Evolutionary conservation across 1,140 invertebrate species (phyloP).

Genomic region (Orussus abietinus): DNA sequence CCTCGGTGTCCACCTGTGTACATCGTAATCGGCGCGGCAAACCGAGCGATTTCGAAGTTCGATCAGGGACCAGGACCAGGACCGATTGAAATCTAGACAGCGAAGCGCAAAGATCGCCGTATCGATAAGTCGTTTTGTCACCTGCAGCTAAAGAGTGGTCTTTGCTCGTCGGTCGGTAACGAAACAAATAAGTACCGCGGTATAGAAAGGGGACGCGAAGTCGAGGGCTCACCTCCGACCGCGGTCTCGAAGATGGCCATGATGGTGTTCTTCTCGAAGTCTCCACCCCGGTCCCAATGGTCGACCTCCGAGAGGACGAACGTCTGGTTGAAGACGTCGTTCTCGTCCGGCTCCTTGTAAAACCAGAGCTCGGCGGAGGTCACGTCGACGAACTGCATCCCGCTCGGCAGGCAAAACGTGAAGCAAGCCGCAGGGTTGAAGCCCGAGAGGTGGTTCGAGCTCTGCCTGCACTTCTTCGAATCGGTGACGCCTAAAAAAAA

Average conservation of each 20-base stretch:
- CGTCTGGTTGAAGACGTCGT: slow-evolving; percentile 63
- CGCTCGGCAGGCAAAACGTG: slow-evolving; percentile 64
- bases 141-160: no score
- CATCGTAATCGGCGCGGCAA: no score
- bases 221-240: slow-evolving; percentile 57
- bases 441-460: slow-evolving; percentile 40
- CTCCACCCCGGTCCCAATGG: slow-evolving; percentile 66
- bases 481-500: slow-evolving; percentile 26
- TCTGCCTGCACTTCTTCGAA: slow-evolving; percentile 38
- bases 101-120: no score
- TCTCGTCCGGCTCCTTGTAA: slow-evolving; percentile 64
- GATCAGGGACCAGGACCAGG: no score
- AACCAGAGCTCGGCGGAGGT: slow-evolving; percentile 75
- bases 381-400: slow-evolving; percentile 68
- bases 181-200: no score
- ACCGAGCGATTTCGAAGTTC: no score
- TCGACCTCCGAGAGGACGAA: slow-evolving; percentile 77
- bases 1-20: no score
- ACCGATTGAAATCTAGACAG: no score
- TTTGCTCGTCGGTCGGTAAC: no score
- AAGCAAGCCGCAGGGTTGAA: slow-evolving; percentile 66
- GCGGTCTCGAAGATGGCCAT: slow-evolving; percentile 71
- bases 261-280: slow-evolving; percentile 68
- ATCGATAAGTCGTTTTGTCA: no score
- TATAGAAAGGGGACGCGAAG: no score